Evolutionary conservation across 2,797 vertebrate genomes (phyloP).

Genomic region (Tokudaia muenninki): DNA sequence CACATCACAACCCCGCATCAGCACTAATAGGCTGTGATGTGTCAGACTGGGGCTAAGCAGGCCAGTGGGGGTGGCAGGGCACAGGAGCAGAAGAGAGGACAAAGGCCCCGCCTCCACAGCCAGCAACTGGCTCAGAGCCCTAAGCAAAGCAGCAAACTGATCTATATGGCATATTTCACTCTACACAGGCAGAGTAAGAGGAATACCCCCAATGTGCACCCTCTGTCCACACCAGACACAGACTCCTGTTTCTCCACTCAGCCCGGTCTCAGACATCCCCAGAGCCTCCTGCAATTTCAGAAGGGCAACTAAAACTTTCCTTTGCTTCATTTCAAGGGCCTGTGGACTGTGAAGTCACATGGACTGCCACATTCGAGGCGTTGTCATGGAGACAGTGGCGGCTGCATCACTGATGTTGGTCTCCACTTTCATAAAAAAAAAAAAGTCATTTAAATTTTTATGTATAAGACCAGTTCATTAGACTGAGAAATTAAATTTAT

Average conservation of each 20-base stretch:
- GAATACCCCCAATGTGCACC: neutral
- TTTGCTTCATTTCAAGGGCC: slow-evolving; percentile 81
- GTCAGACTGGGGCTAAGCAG: neutral
- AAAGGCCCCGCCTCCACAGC: slow-evolving; percentile 44
- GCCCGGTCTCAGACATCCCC: neutral
- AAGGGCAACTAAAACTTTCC: slow-evolving; percentile 74
- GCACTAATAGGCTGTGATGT: slow-evolving; percentile 66
- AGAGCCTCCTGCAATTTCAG: slow-evolving; percentile 4
- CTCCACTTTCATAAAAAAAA: slow-evolving; percentile 83
- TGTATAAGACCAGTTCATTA: slow-evolving; percentile 80
- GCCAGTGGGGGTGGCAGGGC: neutral
- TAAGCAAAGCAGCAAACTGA: slow-evolving; percentile 15
- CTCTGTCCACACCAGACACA: neutral
- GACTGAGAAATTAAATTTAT: slow-evolving; percentile 82
- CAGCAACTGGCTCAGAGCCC: slow-evolving; percentile 45
- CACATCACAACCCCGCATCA: slow-evolving; percentile 33
- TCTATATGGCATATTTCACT: neutral
- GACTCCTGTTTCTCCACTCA: neutral
- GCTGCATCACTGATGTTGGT: slow-evolving; percentile 86
- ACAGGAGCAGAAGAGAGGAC: neutral
- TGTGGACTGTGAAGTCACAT: slow-evolving; percentile 71
- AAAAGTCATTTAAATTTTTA: slow-evolving; percentile 85
- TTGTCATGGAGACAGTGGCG: slow-evolving; percentile 88
- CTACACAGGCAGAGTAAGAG: neutral
- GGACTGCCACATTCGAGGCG: slow-evolving; percentile 78